Base-by-base conservation (phyloP, 2,113 vertebrate genomes). In the Blennius ocellaris region DNA sequence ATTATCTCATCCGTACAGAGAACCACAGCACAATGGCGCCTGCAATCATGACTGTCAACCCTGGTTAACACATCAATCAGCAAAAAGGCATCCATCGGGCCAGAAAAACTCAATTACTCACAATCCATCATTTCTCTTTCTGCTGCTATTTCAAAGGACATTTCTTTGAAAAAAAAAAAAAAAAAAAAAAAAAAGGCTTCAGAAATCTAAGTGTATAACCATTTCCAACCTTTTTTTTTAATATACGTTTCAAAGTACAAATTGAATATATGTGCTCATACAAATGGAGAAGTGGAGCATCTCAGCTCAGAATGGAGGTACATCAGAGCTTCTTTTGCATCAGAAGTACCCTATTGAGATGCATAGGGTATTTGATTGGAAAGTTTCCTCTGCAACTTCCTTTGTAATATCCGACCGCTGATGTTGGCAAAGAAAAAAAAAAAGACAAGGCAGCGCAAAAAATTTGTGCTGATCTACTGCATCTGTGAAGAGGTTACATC, bases 91-190 rank as follows among this genome's bases (percentile, higher is more conserved):
- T 40, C 43, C 58, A 69, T 5, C 40, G 56, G 53, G 41, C 58
- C 52, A 41, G 58, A 64, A 58, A 68, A 69, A 63, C 52, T 63
- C 15, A 68, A 57, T 73, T 68, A 73, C 51, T 40, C 43, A 9
- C 1, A 5, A 79, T 68, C 40, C 8, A 62, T 39, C 37, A 30
- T 30, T 40, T 63, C 8, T 51, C 11, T 48, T 12, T 65, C 41
- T 44, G 21, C 43, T 43, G 6, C 38, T 2, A n/a, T 40, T 6
- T 54, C 21, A 30, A 30, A 30, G 21, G 21, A 30, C 21, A 30
- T 30, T 30, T 30, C 21, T 2, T 21, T n/a, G n/a, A n/a, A n/a
- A n/a, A n/a, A n/a, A n/a, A n/a, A n/a, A n/a, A n/a, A n/a, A n/a
- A n/a, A n/a, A n/a, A n/a, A n/a, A n/a, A n/a, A n/a, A n/a, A 6